Base-by-base conservation (phyloP, 2,888 invertebrate species). In the Pyrrhia umbra region DNA sequence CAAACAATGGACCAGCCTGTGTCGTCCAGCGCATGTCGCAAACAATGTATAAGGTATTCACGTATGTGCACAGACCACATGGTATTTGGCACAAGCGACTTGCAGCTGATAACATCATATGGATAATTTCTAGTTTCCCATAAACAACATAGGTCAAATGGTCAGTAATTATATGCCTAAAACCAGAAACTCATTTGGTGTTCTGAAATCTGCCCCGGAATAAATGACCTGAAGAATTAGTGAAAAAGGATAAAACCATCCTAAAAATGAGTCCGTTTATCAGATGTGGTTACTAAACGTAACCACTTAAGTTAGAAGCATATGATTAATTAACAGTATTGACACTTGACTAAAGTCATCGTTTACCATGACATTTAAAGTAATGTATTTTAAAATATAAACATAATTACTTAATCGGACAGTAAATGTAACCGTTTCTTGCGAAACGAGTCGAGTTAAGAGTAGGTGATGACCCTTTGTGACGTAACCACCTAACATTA, bases 401-500 rank as follows among this genome's bases (percentile, higher is more conserved):
- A 70, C 43, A 68, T 67, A 76, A 69, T 73, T 65, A 76, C 79
- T 74, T 56, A 70, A 65, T 74, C 67, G 49, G 54, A 16, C 18
- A 21, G 55, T 25, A 52, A 66, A 60, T 66, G 21, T 55, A 51
- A 64, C 37, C 57, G 62, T 65, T 54, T 54, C 49, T 76, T 71
- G 49, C 61, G 54, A 71, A 73, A 79, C 45, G 25, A 34, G 6
- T n/a, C 42, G 30, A 58, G 59, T 66, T 69, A 56, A 50, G 47
- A 65, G 58, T 71, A 76, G 71, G 69, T 57, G 75, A 71, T 80
- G 79, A 74, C 74, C 78, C 77, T 78, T 77, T 71, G 50, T 76
- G 74, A 47, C 13, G 54, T 58, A 80, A 80, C 60, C 13, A 25
- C 20, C 25, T 27, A 59, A 45, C 54, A 76, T 79, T 77, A 80